phyloP scores from a whole-genome alignment of 2,888 invertebrate species.

The Diploptera punctata region DNA sequence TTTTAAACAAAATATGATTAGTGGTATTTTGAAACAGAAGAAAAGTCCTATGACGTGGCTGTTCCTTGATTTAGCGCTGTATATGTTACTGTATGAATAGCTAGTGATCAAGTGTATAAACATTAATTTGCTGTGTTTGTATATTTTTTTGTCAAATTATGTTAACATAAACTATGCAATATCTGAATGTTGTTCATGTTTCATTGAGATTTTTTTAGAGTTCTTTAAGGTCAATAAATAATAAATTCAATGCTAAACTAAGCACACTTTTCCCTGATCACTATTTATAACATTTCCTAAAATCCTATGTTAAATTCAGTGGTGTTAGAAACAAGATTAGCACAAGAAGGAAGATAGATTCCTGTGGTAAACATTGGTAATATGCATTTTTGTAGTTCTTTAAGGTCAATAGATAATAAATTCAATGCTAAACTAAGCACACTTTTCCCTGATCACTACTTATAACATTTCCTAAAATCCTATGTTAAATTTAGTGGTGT shows the following conservation, averaged over 20 bases:
- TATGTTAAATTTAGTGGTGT: too few species aligned
- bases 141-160: conserved; percentile 26
- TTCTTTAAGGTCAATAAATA: conserved; percentile 32
- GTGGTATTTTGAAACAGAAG: conserved; percentile 1
- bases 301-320: too few species aligned
- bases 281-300: too few species aligned
- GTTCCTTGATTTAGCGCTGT: conserved; percentile 29
- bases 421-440: not conserved
- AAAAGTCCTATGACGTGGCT: conserved; percentile 4
- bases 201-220: conserved; percentile 31
- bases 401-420: conserved; percentile 31
- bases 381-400: conserved; percentile 32
- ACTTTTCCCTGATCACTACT: too few species aligned
- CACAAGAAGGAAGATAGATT: too few species aligned
- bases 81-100: conserved; percentile 25
- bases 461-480: too few species aligned
- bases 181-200: conserved; percentile 35
- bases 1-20: conserved; percentile 5
- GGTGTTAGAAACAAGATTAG: too few species aligned
- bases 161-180: conserved; percentile 14
- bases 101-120: conserved; percentile 18
- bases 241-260: conserved; percentile 10
- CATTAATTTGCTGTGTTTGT: conserved; percentile 12
- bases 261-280: too few species aligned
- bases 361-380: too few species aligned